Evolutionary conservation across 1,140 invertebrate species (phyloP), one percentile per base, ranked within the genome.

Genomic region (Augochlora pura): DNA sequence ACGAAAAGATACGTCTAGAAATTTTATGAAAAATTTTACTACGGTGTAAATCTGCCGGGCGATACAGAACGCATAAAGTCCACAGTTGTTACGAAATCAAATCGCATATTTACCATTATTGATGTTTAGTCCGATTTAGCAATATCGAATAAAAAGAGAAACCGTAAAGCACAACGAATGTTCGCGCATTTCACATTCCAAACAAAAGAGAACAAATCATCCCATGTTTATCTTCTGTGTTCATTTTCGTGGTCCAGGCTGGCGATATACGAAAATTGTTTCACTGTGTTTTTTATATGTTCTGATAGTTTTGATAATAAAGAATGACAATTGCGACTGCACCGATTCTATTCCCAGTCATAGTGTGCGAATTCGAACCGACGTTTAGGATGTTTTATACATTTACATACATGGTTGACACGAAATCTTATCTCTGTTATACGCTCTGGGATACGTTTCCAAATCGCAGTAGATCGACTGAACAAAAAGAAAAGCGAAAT

Each of bases 131-230:
- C 38, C 23, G 1, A n/a, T 49, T 32, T n/a, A 38, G 1, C 59
- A 23, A 66, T 79, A 66, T 49, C 21, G 52, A 74, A 60, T 7
- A n/a, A 52, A 18, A 18, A 52, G 21, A 52, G 10, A 32, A 32
- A 32, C 32, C 32, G 7, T 46, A 46, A 66, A 79, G 77, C 69
- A 84, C 69, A 85, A 86, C 66, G 84, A 82, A 82, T 62, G 59
- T 77, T 69, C 63, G 74, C 67, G 68, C 60, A 80, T 83, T 78
- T 81, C 75, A 82, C 69, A 83, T 72, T 80, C 81, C 81, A 80
- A 73, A 65, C 81, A 80, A 73, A 65, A 69, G 23, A 71, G 71
- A 62, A 52, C 42, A 67, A 39, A 78, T 71, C 60, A 39, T 77
- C 65, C 25, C 23, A 74, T 42, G 52, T 68, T 81, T 32, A 32